Conservation (phyloP, 2,113 vertebrate species). For the Chitala chitala region DNA sequence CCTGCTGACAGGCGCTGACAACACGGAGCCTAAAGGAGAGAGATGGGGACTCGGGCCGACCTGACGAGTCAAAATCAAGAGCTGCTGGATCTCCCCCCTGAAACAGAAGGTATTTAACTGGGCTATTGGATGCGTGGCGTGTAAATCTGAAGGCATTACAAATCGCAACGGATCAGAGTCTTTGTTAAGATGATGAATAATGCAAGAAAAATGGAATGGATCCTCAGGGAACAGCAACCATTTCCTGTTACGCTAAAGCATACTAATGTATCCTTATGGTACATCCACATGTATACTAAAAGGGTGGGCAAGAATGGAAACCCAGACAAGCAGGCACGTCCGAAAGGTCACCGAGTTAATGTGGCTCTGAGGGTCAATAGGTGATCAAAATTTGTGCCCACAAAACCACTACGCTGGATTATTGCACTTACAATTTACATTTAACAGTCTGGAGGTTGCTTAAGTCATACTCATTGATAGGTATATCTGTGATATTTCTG, state of each 20-base stretch:
- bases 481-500: neutral
- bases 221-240: neutral
- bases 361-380: neutral
- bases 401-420: neutral
- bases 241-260: neutral
- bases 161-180: neutral
- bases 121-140: too few relatives aligned
- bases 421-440: too few relatives aligned
- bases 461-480: too few relatives aligned
- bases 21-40: neutral
- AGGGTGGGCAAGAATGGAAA: neutral
- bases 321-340: neutral
- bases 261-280: neutral
- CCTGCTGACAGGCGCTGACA: neutral
- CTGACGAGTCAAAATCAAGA: neutral
- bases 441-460: too few relatives aligned
- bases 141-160: neutral
- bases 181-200: neutral
- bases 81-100: neutral
- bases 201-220: neutral
- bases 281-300: neutral
- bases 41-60: neutral
- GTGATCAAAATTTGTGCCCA: neutral
- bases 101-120: neutral
- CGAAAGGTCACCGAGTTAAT: neutral